Evolutionary conservation across 2,888 invertebrate species (phyloP), one percentile per base, ranked within the genome.

Genomic region (Reticulitermes lucifugus): DNA sequence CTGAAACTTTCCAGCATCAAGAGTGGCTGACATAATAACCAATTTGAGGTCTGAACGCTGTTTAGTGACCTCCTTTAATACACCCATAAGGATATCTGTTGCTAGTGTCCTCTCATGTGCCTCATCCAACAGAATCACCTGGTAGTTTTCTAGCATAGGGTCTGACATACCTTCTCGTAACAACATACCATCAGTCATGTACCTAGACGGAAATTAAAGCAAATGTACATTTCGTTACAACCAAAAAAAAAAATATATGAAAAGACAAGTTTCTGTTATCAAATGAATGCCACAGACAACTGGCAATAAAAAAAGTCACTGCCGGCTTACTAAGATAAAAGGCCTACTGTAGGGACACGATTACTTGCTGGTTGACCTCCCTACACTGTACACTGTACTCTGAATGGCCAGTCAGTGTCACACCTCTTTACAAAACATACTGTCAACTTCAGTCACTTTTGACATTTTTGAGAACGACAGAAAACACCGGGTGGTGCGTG

Each of bases 111-210:
- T 94, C 92, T 99, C 99, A 91, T 99, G 99, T 89, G 99, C 99
- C 90, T 99, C 99, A 89, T 99, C 99, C 75, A 99, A 95, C 84
- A 99, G 92, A 70, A 99, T 96, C 4, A 98, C 98, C 90, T 98
- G 96, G 91, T 99, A 99, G 21, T 95, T 95, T 88, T 99, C 99
- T 12, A 99, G 91, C 95, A 99, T 96, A 0, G 99, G 99, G 91
- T 99, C 99, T 0, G 98, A 98, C 99, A 99, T 99, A 0, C 98
- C 99, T 92, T 99, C 99, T 87, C 99, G 93, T 59, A 99, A 92
- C 91, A 99, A 94, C 99, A 99, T 99, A 97, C 99, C 99, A 89
- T 99, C 99, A 22, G 99, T 99, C 98, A 99, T 98, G 90, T 99
- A 99, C 90, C 95, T 95, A 88, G 21, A 73, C 18, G 70, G 18